Evolutionary conservation across 2,888 invertebrate species (phyloP).

Genomic region (Epiblema foenella): DNA sequence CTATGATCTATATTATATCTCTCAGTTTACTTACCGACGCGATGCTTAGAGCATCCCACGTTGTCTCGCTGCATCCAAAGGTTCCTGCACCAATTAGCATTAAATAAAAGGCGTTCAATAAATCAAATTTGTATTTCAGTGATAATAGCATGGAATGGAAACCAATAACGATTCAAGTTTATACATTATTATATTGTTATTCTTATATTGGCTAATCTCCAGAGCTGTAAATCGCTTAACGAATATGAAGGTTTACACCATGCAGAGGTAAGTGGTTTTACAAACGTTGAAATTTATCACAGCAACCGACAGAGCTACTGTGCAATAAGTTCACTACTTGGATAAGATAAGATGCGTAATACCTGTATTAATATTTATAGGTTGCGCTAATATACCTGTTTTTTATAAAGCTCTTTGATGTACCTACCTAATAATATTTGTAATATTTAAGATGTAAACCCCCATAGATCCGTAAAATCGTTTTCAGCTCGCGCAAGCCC

Average conservation of each 20-base stretch:
- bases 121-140: slow-evolving; percentile 45
- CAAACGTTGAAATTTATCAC: not conserved
- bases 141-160: slow-evolving; percentile 49
- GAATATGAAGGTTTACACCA: slow-evolving; percentile 5
- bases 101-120: slow-evolving; percentile 41
- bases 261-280: not conserved
- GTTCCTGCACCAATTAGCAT: not conserved
- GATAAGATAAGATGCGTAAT: no score
- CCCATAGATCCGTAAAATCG: slow-evolving; percentile 27
- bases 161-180: slow-evolving; percentile 42
- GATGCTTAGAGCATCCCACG: slow-evolving; percentile 1
- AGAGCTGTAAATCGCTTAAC: slow-evolving; percentile 41
- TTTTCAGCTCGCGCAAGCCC: slow-evolving; percentile 30
- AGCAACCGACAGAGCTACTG: not conserved
- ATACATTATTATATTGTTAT: no score
- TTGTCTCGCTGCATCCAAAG: not conserved
- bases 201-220: slow-evolving; percentile 10
- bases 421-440: not conserved
- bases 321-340: not conserved
- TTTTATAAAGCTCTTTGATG: not conserved
- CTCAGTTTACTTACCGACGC: not conserved
- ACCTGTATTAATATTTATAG: no score
- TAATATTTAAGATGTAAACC: not conserved
- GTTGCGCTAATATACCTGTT: no score
- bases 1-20: not conserved